Evolutionary conservation across 2,888 invertebrate species (phyloP), one percentile per base, ranked within the genome.

Genomic region (Andrena marginata): DNA sequence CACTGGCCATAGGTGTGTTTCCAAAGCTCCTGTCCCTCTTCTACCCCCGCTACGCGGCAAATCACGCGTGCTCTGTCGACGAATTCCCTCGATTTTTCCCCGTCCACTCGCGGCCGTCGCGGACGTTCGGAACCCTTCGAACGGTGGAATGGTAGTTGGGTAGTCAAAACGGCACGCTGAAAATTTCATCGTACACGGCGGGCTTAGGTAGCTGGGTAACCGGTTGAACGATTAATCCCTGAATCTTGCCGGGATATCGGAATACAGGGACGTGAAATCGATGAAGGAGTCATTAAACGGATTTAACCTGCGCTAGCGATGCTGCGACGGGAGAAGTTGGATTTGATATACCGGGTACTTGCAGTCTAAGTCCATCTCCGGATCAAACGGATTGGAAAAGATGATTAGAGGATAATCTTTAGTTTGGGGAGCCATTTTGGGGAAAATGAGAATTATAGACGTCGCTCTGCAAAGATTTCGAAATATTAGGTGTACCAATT

Each of bases 201-300:
- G 42, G 3, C 20, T 63, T 63, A 31, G 59, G 10, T 35, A 10
- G 13, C 10, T 26, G 26, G 69, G 1, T n/a, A 64, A 54, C 20
- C 56, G 51, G 26, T 26, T 8, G 56, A 31, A 35, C n/a, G 49
- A 16, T 75, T 68, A 75, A 75, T 75, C n/a, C 33, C 23, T 0
- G 69, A 59, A 59, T 59, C 51, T 56, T 10, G 42, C 7, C 68
- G 0, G 26, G 49, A 68, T 68, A 49, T 48, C 13, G 60, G 68
- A 48, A 60, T 49, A 60, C 2, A 20, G 48, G 20, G 5, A 31
- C 68, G 74, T 68, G 68, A 75, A 75, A 75, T 68, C 68, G 59
- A 68, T 60, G 74, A 74, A 29, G 59, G 13, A 26, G 74, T 60
- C 68, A 68, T 74, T 68, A 67, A 68, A 68, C 68, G 49, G 10